Evolutionary conservation across 1,140 invertebrate genomes (phyloP), one percentile per base, ranked within the genome.

Genomic region (Penaeus indicus): DNA sequence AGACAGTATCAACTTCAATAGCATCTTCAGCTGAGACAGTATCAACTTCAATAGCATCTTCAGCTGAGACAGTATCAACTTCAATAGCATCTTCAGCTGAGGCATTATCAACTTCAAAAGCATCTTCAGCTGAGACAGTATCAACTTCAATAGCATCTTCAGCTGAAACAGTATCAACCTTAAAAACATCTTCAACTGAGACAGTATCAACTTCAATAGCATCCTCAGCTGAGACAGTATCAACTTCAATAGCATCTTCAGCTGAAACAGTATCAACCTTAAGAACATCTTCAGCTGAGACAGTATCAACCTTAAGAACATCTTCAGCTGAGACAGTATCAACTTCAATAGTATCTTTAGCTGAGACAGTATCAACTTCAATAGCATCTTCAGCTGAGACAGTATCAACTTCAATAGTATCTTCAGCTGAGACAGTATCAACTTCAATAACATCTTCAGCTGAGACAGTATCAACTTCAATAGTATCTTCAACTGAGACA

Each of bases 91-190:
- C n/a, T n/a, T 22, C 21, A 81, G 47, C n/a, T n/a, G n/a, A n/a
- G n/a, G n/a, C n/a, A n/a, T n/a, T n/a, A n/a, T n/a, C n/a, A n/a
- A 38, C 42, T 1, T 38, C 62, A 11, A 64, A 21, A 19, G 22
- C 82, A 84, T 25, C 22, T 85, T 72, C 83, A 85, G 47, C 64
- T 81, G 11, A 47, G 47, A 60, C 79, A 22, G 79, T 27, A 61
- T 22, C 32, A 42, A 81, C 79, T 60, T 60, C 79, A 81, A 42
- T 1, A 19, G n/a, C n/a, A n/a, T 27, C 25, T 42, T 42, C 42
- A 42, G 21, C 27, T 11, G 54, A 22, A 81, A 61, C 22, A 22
- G 54, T 25, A 10, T 19, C 79, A 4, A 0, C 67, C n/a, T n/a
- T n/a, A n/a, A n/a, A n/a, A n/a, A n/a, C n/a, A n/a, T n/a, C n/a